Conservation (phyloP, 2,113 vertebrate genomes). For the Varanus komodoensis region DNA sequence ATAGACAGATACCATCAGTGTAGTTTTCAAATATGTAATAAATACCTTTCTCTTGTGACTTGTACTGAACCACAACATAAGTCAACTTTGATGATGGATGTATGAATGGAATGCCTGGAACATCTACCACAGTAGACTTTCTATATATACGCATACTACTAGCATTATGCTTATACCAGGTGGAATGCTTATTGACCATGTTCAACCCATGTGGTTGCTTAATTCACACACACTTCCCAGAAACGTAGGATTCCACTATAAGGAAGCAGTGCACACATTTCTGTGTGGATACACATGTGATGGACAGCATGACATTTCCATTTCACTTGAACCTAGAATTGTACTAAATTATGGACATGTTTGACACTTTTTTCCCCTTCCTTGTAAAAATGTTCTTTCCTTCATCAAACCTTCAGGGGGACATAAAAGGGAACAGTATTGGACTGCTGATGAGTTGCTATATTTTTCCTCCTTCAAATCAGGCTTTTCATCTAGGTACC, state of each 20-base stretch:
- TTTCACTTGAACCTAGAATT: not conserved
- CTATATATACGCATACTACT: not conserved
- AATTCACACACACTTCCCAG: not conserved
- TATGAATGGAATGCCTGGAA: not conserved
- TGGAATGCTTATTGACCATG: not conserved
- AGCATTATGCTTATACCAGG: too few relatives aligned
- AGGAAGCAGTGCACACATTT: not conserved
- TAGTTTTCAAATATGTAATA: not conserved
- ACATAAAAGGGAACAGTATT: not conserved
- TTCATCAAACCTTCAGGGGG: not conserved
- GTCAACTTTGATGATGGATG: not conserved
- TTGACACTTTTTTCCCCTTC: not conserved
- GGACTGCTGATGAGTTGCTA: not conserved
- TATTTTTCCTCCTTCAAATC: not conserved
- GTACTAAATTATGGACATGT: not conserved
- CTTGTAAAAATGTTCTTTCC: not conserved
- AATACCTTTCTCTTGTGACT: not conserved
- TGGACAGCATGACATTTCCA: not conserved
- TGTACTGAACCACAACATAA: not conserved
- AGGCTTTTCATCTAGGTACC: not conserved
- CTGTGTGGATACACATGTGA: not conserved
- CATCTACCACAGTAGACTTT: not conserved
- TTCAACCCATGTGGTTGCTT: not conserved
- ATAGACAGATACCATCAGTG: too few relatives aligned
- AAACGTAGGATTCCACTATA: not conserved